Evolutionary conservation across 1,140 invertebrate genomes (phyloP), one percentile per base, ranked within the genome.

Genomic region (Pogonomyrmex barbatus): DNA sequence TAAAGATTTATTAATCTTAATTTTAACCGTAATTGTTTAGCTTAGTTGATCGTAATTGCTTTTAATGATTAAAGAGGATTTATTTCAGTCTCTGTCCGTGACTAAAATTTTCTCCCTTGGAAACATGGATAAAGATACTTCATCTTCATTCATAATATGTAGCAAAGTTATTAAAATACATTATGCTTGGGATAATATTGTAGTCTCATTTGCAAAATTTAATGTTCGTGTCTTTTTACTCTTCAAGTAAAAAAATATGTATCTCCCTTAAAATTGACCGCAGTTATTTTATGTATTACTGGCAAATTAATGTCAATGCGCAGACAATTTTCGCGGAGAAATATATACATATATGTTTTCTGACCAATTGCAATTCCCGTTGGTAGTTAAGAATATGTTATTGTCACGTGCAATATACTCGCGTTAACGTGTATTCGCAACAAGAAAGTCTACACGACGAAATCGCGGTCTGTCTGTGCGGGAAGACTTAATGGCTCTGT

Each of bases 401-500:
- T 83, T 83, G 79, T 83, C 79, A 73, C 12, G 54, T 39, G 68
- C 54, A 60, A 50, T 75, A 47, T 30, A 42, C 17, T 3, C 56
- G 54, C 75, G 65, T 56, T 70, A 81, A 50, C 68, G 30, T 45
- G 47, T 73, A 9, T 9, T 42, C 42, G 54, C 68, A 39, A 60
- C 79, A 83, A 83, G 68, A 75, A 83, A 39, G n/a, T 73, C 54
- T n/a, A 12, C 47, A 52, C 62, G 79, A 36, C 68, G 79, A 83
- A 83, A 73, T 73, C 68, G 42, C 42, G 52, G 14, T 36, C 30
- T 75, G 67, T 50, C 68, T 73, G 73, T 42, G 60, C 73, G 47
- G n/a, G 60, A n/a, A 85, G 73, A 65, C 62, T 52, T 85, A 85
- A 85, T 85, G 45, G 75, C 62, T 65, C 36, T 85, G 71, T 76